Base-by-base conservation (phyloP, 1,140 invertebrate genomes). In the Leptopilina boulardi region DNA sequence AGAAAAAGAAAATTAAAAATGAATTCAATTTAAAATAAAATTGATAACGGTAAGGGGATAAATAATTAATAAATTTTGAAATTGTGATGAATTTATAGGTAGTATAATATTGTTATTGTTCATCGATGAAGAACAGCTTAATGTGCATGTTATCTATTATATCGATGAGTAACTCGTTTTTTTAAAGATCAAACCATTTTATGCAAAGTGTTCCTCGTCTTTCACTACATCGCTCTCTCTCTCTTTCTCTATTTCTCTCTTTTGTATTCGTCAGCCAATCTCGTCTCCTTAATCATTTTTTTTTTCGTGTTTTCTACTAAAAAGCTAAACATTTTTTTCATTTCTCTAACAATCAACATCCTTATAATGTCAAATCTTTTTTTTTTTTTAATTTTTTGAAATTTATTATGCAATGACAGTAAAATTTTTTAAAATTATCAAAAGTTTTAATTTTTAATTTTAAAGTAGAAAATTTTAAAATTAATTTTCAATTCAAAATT, bases 111-210 rank as follows among this genome's bases (percentile, higher is more conserved):
- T n/a, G n/a, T 23, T 30, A 59, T 30, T n/a, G 15, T 26, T 30
- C 15, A 30, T 11, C 59, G 13, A 26, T 30, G 23, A 30, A 30
- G 13, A 30, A 66, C 3, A 66, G 23, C 11, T 66, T 66, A 30
- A 13, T 34, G 23, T 66, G 59, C 59, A 66, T 66, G 59, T 66
- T n/a, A n/a, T 30, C 26, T 6, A 66, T 66, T 30, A n/a, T 56
- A 66, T 59, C 21, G 21, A 66, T 66, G 3, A 66, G 26, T 66
- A 30, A 66, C 74, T 75, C 74, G 76, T 44, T 74, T 74, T 76
- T 75, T 74, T 74, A 76, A 54, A 74, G 70, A 77, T 73, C 19
- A 75, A 77, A 80, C 56, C 73, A 56, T 77, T 41, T 38, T 71
- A 26, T 74, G 44, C 71, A 34, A n/a, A 34, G 70, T 21, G n/a